Evolutionary conservation across 2,797 vertebrate species (phyloP), one percentile per base, ranked within the genome.

Genomic region (Phataginus tricuspis): DNA sequence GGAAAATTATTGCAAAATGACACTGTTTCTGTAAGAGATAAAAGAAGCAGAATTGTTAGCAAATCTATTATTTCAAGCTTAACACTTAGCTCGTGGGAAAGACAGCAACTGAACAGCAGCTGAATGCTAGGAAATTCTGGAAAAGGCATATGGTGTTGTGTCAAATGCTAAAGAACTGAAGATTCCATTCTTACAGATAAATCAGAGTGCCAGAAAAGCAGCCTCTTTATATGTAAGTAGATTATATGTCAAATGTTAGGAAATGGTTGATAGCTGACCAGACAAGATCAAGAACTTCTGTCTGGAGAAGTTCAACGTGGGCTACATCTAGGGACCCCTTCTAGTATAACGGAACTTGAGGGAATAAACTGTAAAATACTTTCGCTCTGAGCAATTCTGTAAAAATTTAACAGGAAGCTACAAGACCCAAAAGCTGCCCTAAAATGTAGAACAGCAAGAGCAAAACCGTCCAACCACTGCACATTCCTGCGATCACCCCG

Each of bases 61-160:
- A 95, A 96, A 96, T 96, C 95, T 85, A 97, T 97, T 96, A 96
- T 96, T 97, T 97, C 95, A 96, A 94, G 88, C 91, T 94, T 94
- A 97, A 88, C 97, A 96, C 95, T 97, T 97, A 91, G 89, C 87
- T 96, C 7, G 7, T 97, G 92, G 89, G 82, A 97, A 97, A 98
- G 95, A 95, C 87, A 97, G 95, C 83, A 97, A 98, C 86, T 96
- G 96, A 97, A 97, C 96, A 97, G 97, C 95, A 97, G 96, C 69
- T 95, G 91, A 96, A 95, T 91, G 96, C 96, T 96, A 96, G 94
- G 91, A 95, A 96, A 96, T 98, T 97, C 97, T 98, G 96, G 94
- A 92, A 97, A 97, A 97, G 95, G 91, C 97, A 97, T 97, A 97
- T 98, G 97, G 97, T 98, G 94, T 94, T 97, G 79, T 96, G 97